phyloP scores from a whole-genome alignment of 2,797 vertebrate species.

The Tenualosa ilisha region DNA sequence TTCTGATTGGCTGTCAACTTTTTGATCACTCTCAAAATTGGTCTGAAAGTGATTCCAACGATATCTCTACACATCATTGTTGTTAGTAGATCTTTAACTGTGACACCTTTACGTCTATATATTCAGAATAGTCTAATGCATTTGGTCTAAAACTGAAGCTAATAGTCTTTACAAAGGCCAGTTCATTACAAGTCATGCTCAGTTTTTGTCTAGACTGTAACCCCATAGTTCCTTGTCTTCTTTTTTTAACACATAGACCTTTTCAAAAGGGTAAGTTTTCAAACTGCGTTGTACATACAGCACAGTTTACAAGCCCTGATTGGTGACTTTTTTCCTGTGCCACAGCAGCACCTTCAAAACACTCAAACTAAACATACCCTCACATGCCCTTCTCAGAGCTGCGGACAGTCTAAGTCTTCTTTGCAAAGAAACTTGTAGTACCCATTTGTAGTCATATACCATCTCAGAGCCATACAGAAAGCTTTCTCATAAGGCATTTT shows the following conservation, averaged over 20 bases:
- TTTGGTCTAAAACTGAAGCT: not conserved
- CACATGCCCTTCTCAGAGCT: not conserved
- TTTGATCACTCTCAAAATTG: too few species aligned
- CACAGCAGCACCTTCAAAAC: not conserved
- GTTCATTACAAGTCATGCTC: not conserved
- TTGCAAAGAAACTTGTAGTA: too few species aligned
- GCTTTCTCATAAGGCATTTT: too few species aligned
- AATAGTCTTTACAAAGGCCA: not conserved
- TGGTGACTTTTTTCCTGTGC: not conserved
- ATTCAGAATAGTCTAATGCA: not conserved
- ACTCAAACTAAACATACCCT: not conserved
- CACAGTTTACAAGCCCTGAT: not conserved
- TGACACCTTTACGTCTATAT: not conserved
- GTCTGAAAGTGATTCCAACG: too few species aligned
- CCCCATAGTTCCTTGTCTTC: not conserved
- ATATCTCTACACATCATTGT: too few species aligned
- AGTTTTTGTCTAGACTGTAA: not conserved
- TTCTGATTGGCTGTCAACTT: too few species aligned
- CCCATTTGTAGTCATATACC: too few species aligned
- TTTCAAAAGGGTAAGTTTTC: not conserved
- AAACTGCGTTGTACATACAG: not conserved
- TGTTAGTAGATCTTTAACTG: not conserved
- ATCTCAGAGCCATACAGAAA: too few species aligned
- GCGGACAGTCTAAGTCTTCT: too few species aligned
- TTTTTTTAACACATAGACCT: not conserved